Conservation (phyloP, 2,797 vertebrate genomes). For the Delichon dasypus region DNA sequence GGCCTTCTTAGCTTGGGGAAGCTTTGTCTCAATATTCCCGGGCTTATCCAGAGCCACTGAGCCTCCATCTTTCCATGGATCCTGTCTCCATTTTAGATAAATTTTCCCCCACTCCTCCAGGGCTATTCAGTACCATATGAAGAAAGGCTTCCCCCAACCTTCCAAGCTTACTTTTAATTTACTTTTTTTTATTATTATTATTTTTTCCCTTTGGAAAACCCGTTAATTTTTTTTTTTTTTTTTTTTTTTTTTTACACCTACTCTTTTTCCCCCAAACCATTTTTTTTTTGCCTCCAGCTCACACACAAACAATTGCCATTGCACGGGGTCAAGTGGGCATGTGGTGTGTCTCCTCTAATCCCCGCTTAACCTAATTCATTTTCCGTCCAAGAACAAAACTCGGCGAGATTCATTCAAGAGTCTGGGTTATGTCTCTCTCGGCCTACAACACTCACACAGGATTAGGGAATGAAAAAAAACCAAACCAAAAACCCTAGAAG, state of each 20-base stretch:
- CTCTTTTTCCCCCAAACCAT: not conserved
- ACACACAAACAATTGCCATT: not conserved
- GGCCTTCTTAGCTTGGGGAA: not conserved
- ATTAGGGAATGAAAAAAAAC: conserved; percentile 36
- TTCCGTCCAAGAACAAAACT: conserved; percentile 59
- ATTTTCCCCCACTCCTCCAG: not conserved
- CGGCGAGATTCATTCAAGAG: conserved; percentile 30
- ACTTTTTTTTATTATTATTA: too few species aligned
- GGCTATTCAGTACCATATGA: not conserved
- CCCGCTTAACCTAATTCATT: conserved; percentile 50
- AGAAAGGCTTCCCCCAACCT: not conserved
- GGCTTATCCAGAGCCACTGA: not conserved
- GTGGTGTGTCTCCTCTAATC: conserved; percentile 40
- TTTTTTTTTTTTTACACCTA: not conserved
- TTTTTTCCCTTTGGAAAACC: not conserved
- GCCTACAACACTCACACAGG: not conserved
- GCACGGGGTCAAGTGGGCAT: not conserved
- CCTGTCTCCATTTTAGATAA: not conserved
- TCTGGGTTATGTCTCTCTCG: conserved; percentile 25
- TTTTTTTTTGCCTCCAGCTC: not conserved
- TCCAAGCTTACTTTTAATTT: not conserved
- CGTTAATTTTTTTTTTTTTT: too few species aligned
- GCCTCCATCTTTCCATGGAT: not conserved
- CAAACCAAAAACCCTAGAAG: not conserved
- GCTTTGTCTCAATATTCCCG: not conserved